Evolutionary conservation across 2,113 vertebrate species (phyloP), one percentile per base, ranked within the genome.

Genomic region (Actenoides lindsayi): DNA sequence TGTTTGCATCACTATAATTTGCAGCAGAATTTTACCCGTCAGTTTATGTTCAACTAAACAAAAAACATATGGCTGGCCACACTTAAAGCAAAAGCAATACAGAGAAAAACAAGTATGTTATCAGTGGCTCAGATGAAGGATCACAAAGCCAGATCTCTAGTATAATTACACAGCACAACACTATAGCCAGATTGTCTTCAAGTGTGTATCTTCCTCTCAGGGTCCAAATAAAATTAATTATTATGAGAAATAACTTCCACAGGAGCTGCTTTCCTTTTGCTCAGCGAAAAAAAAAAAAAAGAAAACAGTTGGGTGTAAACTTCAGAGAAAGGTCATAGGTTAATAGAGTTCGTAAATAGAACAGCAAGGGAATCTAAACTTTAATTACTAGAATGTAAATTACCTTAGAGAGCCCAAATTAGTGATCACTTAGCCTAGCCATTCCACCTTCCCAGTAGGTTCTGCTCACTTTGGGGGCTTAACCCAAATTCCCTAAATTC

Each of bases 341-440:
- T 94, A 96, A 97, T 94, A 90, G 90, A 96, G 74, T 96, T 95
- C 62, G 4, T 93, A 96, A 95, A 95, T 83, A 92, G 89, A 96
- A 87, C 86, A 96, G 78, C 90, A 86, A 94, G 94, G 94, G 94
- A 93, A 91, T 94, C 89, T 81, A 87, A 94, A 94, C 86, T 91
- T 93, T 96, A 96, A 95, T 96, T 96, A 92, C 94, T 91, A 2
- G 84, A 92, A 84, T 90, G 77, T 93, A 96, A 96, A 94, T 95
- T 96, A 93, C 94, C 62, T 94, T 84, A 56, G 90, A 93, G 95
- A 92, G 94, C 80, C 95, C 91, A 89, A 91, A 96, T 95, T 94
- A 94, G 90, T 79, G 96, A 95, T 96, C 89, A 68, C 90, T 92
- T 96, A 90, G 83, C 65, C 57, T 57, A 94, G 62, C 46, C 92